These are phyloP conservation scores for Lethenteron camtschaticum DNA, from an alignment of 2,113 vertebrate species.

Conservation along the genomic window DNA sequence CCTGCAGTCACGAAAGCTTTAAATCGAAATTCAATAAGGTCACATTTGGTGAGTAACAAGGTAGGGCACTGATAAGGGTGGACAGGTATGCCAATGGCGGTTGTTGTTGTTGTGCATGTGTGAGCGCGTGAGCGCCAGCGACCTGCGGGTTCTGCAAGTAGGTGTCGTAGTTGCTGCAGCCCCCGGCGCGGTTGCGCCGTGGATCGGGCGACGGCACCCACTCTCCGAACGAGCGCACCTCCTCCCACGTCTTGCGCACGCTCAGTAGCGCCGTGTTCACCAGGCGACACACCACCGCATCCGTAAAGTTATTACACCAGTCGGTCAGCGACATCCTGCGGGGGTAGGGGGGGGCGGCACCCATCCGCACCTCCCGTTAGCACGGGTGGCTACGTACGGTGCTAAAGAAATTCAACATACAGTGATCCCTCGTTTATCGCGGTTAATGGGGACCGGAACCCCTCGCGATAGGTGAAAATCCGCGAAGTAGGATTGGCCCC, in stretches of 20 bases:
- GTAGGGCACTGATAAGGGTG: too few species aligned
- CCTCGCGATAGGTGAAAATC: too few species aligned
- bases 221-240: constrained; percentile 20
- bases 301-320: constrained; percentile 39
- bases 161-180: constrained; percentile 37
- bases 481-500: too few species aligned
- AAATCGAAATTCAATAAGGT: neutral
- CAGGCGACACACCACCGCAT: constrained; percentile 33
- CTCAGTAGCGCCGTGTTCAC: constrained; percentile 23
- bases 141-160: constrained; percentile 50
- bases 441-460: too few species aligned
- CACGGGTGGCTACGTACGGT: too few species aligned
- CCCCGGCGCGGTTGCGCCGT: constrained; percentile 32
- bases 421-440: too few species aligned
- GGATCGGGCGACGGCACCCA: constrained; percentile 17
- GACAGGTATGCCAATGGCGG: neutral
- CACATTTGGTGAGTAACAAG: neutral
- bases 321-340: constrained; percentile 41
- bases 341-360: neutral
- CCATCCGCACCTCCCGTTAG: too few species aligned
- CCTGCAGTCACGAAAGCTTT: too few species aligned
- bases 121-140: neutral
- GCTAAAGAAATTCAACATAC: too few species aligned
- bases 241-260: constrained; percentile 26
- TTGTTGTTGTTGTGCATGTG: too few species aligned